Evolutionary conservation across 2,113 vertebrate species (phyloP).

Genomic region (Chloebia gouldiae): DNA sequence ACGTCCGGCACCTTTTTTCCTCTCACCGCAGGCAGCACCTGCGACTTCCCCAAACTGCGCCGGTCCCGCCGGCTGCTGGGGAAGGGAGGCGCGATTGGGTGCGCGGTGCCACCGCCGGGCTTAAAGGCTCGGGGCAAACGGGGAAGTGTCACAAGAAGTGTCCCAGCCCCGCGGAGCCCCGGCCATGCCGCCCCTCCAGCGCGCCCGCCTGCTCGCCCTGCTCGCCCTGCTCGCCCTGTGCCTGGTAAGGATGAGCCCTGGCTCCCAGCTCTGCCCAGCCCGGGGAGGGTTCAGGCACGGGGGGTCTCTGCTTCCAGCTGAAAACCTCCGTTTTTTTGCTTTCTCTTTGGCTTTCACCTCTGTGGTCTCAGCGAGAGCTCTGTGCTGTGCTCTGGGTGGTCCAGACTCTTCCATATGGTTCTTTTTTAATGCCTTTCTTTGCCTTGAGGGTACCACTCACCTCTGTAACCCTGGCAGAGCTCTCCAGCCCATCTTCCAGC

Average conservation of each 20-base stretch:
- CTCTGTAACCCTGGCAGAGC: fast-evolving
- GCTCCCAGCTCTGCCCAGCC: neutral
- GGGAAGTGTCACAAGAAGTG: neutral
- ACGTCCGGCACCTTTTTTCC: fast-evolving
- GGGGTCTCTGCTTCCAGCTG: no score
- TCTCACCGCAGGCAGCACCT: fast-evolving
- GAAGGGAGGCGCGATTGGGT: neutral
- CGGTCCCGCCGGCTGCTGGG: fast-evolving
- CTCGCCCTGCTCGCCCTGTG: neutral
- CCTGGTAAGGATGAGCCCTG: neutral
- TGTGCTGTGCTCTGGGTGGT: neutral
- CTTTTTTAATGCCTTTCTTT: neutral
- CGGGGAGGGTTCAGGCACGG: no score
- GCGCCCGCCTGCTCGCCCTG: neutral
- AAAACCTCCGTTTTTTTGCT: neutral
- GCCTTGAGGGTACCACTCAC: fast-evolving
- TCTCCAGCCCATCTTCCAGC: neutral
- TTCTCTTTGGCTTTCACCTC: neutral
- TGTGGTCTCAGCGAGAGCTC: neutral
- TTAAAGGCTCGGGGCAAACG: neutral
- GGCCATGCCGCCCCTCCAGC: neutral
- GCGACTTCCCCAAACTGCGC: fast-evolving
- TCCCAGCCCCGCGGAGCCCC: fast-evolving
- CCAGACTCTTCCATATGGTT: fast-evolving
- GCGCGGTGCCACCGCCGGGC: fast-evolving